phyloP scores from a whole-genome alignment of 2,113 vertebrate genomes.

The Trinectes maculatus region DNA sequence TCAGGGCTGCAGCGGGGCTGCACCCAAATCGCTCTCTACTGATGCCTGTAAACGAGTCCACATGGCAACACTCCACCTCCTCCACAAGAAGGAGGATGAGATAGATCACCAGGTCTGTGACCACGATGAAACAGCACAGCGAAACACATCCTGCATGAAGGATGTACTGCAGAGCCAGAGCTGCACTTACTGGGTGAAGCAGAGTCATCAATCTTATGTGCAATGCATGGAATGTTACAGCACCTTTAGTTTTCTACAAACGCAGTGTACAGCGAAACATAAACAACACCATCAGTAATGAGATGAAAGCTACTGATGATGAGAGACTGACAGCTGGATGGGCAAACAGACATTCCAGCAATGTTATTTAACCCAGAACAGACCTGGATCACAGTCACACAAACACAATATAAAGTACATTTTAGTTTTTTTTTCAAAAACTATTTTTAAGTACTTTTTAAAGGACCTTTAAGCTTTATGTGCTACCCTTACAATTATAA shows the following conservation, averaged over 20 bases:
- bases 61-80: slow-evolving; percentile 57
- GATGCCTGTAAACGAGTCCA: slow-evolving; percentile 64
- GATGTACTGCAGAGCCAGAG: slow-evolving; percentile 47
- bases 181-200: slow-evolving; percentile 29
- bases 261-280: not conserved
- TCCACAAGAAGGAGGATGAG: slow-evolving; percentile 47
- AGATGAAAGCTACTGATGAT: not conserved
- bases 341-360: not conserved
- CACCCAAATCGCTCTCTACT: slow-evolving; percentile 62
- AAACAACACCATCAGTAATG: not conserved
- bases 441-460: too few relatives aligned
- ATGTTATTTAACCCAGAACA: not conserved
- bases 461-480: not conserved
- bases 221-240: slow-evolving; percentile 32
- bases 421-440: too few relatives aligned
- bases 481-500: too few relatives aligned
- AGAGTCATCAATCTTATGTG: slow-evolving; percentile 41
- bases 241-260: slow-evolving; percentile 3
- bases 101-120: slow-evolving; percentile 50
- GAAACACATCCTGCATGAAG: slow-evolving; percentile 55
- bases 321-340: slow-evolving; percentile 5
- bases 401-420: not conserved
- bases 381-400: not conserved
- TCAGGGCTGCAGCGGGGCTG: slow-evolving; percentile 69
- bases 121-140: slow-evolving; percentile 48